Conservation (phyloP, 2,113 vertebrate species). For the Barbus barbus region DNA sequence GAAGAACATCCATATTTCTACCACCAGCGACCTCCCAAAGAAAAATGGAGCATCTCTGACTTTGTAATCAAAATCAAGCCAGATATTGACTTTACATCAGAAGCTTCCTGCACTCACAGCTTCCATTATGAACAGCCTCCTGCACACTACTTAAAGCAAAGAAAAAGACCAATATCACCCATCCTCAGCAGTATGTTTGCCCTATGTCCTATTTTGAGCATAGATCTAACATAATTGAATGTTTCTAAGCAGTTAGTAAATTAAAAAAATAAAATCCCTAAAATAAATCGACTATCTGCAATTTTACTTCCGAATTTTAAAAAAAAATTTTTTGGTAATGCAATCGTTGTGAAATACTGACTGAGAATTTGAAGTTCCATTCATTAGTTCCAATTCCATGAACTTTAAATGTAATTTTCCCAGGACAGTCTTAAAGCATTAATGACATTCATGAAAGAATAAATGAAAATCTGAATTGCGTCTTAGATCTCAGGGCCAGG, state of each 20-base stretch:
- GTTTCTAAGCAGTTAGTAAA: neutral
- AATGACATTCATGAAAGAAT: conserved; percentile 24
- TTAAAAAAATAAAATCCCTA: neutral
- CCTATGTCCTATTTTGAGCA: neutral
- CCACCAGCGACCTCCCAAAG: conserved; percentile 1
- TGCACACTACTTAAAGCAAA: conserved; percentile 2
- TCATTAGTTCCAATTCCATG: conserved; percentile 48
- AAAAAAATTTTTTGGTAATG: neutral
- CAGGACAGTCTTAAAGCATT: conserved; percentile 37
- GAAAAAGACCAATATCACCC: neutral
- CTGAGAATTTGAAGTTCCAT: conserved; percentile 42
- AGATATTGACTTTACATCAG: conserved; percentile 20
- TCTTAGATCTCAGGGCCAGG: conserved; percentile 48
- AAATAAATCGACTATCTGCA: neutral
- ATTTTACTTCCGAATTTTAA: neutral
- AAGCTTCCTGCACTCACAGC: conserved; percentile 9
- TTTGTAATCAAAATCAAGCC: conserved; percentile 27
- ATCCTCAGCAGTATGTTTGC: neutral
- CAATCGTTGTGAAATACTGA: neutral
- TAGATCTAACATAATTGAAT: neutral
- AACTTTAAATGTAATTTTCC: conserved; percentile 35
- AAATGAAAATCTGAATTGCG: conserved; percentile 49
- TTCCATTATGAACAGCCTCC: neutral
- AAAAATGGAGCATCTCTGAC: neutral
- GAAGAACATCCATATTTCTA: conserved; percentile 31